These are phyloP conservation scores for Athalia circularis DNA, from an alignment of 2,888 invertebrate genomes.

Conservation along the genomic window DNA sequence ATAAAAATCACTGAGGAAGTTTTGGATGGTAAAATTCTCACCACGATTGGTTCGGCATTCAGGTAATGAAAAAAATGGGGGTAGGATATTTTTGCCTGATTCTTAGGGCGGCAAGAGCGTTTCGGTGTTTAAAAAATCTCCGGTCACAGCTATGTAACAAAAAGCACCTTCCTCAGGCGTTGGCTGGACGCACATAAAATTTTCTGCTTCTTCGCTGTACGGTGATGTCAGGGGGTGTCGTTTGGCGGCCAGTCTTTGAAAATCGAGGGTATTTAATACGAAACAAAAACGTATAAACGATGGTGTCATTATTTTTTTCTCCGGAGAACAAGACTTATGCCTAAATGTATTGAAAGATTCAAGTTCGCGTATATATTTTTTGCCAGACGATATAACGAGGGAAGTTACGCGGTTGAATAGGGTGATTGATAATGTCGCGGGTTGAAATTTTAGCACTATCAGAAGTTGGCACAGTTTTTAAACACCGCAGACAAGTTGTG, in stretches of 20 bases:
- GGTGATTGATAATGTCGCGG: slow-evolving; percentile 38
- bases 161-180: slow-evolving; percentile 77
- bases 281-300: background rate
- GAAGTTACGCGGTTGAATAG: slow-evolving; percentile 35
- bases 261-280: slow-evolving; percentile 1
- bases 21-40: background rate
- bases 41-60: background rate
- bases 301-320: slow-evolving; percentile 22
- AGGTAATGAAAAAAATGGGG: too few relatives aligned
- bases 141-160: slow-evolving; percentile 77
- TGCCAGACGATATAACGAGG: slow-evolving; percentile 45
- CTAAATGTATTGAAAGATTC: too few relatives aligned
- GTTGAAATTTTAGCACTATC: background rate
- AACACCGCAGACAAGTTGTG: background rate
- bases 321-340: too few relatives aligned
- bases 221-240: slow-evolving; percentile 75
- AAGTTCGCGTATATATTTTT: background rate
- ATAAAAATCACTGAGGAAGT: too few relatives aligned
- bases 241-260: slow-evolving; percentile 62
- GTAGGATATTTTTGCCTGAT: background rate
- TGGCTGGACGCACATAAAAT: slow-evolving; percentile 74
- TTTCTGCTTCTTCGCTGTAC: slow-evolving; percentile 73
- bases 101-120: slow-evolving; percentile 51
- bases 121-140: slow-evolving; percentile 73
- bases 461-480: slow-evolving; percentile 23